These are phyloP conservation scores for Lagria hirta DNA, from an alignment of 2,888 invertebrate genomes.

Conservation along the genomic window DNA sequence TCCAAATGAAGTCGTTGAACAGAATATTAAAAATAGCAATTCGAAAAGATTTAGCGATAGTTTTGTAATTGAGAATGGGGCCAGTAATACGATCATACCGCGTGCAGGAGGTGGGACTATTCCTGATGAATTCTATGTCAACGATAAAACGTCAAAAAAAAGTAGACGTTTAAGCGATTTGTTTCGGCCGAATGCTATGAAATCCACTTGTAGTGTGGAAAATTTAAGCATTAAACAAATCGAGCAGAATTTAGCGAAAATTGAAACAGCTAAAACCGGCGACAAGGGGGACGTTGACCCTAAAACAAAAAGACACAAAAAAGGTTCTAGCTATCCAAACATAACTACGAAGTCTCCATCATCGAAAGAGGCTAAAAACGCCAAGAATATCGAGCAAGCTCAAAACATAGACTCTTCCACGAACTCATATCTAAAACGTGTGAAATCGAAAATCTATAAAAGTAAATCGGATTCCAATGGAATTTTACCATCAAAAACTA, in stretches of 20 bases:
- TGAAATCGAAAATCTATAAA: conserved; percentile 53
- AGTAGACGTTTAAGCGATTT: conserved; percentile 50
- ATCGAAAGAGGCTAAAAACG: conserved; percentile 28
- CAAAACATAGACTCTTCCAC: conserved; percentile 19
- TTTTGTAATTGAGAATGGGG: conserved; percentile 46
- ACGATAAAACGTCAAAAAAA: conserved; percentile 36
- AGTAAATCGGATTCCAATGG: conserved; percentile 43
- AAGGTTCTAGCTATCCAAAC: conserved; percentile 15
- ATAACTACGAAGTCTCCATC: conserved; percentile 22
- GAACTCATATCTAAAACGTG: conserved; percentile 50
- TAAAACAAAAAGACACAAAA: conserved; percentile 20
- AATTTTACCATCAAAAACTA: conserved; percentile 40
- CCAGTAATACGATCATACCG: conserved; percentile 3
- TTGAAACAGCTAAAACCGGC: conserved; percentile 12
- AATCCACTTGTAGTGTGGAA: conserved; percentile 42
- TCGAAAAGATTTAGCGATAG: conserved; percentile 52
- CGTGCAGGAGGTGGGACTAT: conserved; percentile 44
- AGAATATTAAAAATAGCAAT: conserved; percentile 23
- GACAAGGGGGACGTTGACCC: conserved; percentile 13
- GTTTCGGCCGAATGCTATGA: conserved; percentile 39
- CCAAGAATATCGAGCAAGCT: conserved; percentile 25
- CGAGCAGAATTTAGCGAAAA: conserved; percentile 20
- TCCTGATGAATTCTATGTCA: conserved; percentile 29
- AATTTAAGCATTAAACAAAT: conserved; percentile 40
- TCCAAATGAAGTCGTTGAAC: conserved; percentile 26